Evolutionary conservation across 1,140 invertebrate species (phyloP).

Genomic region (Pseudomyrmex pallidus): DNA sequence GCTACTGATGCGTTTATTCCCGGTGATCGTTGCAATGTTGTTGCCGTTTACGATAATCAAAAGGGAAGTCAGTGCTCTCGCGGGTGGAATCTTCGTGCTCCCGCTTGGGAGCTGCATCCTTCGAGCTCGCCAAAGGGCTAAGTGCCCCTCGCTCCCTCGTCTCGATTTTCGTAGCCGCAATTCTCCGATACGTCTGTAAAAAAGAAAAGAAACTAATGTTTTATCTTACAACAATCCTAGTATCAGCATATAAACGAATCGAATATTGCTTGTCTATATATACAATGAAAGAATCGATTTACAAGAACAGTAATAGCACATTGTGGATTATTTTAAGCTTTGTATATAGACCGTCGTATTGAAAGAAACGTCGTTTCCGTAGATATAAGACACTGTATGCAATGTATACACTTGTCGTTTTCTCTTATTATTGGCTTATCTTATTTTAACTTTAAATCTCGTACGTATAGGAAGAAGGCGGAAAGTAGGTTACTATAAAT

Average conservation of each 20-base stretch:
- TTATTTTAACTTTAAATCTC: conserved; percentile 39
- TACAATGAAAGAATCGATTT: conserved; percentile 63
- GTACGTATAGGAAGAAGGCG: not conserved
- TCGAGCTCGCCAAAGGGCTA: conserved; percentile 85
- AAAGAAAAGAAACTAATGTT: conserved; percentile 64
- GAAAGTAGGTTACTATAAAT: not conserved
- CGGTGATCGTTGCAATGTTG: conserved; percentile 74
- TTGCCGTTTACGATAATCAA: conserved; percentile 78
- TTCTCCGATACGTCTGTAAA: conserved; percentile 76
- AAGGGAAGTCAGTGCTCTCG: conserved; percentile 79
- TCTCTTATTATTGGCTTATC: conserved; percentile 52
- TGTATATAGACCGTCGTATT: conserved; percentile 58
- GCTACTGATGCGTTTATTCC: conserved; percentile 71
- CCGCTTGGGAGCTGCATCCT: conserved; percentile 86
- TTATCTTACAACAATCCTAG: conserved; percentile 12
- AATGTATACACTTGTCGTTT: conserved; percentile 39
- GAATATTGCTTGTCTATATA: conserved; percentile 27
- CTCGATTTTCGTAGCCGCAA: conserved; percentile 79
- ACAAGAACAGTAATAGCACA: conserved; percentile 20
- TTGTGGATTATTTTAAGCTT: conserved; percentile 59
- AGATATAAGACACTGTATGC: conserved; percentile 39
- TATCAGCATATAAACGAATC: not conserved
- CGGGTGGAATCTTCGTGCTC: conserved; percentile 83
- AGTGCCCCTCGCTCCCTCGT: conserved; percentile 84
- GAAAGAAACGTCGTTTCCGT: conserved; percentile 52